These are phyloP conservation scores for Metopolophium dirhodum DNA, from an alignment of 1,140 invertebrate species.

Conservation along the genomic window DNA sequence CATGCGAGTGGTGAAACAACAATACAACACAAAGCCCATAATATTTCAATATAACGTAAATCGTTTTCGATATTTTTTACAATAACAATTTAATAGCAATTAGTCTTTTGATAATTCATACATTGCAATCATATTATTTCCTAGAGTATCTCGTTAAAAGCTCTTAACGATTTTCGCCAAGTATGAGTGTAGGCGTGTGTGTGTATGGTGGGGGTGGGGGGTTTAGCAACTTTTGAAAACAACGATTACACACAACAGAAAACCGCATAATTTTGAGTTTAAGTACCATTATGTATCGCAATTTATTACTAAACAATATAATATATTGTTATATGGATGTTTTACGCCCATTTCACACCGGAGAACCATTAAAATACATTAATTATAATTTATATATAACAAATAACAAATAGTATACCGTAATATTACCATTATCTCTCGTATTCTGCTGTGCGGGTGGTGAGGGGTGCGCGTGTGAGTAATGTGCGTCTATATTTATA, in stretches of 20 bases:
- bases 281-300: neutral
- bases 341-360: neutral
- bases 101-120: too few relatives aligned
- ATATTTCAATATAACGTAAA: neutral
- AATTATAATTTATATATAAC: neutral
- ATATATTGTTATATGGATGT: neutral
- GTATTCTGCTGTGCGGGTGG: neutral
- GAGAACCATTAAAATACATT: constrained; percentile 22
- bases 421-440: neutral
- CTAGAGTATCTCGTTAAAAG: too few relatives aligned
- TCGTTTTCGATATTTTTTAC: neutral
- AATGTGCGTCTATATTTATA: neutral
- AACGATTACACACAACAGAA: neutral
- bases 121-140: too few relatives aligned
- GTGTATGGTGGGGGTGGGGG: too few relatives aligned
- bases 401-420: neutral
- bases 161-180: too few relatives aligned
- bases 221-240: neutral
- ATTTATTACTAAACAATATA: neutral
- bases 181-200: too few relatives aligned
- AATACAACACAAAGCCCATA: neutral
- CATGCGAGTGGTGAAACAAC: neutral
- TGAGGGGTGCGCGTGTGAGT: neutral
- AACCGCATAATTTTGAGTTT: neutral
- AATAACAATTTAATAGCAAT: too few relatives aligned